Evolutionary conservation across 2,888 invertebrate species (phyloP).

Genomic region (Neocrepidodera transversa): DNA sequence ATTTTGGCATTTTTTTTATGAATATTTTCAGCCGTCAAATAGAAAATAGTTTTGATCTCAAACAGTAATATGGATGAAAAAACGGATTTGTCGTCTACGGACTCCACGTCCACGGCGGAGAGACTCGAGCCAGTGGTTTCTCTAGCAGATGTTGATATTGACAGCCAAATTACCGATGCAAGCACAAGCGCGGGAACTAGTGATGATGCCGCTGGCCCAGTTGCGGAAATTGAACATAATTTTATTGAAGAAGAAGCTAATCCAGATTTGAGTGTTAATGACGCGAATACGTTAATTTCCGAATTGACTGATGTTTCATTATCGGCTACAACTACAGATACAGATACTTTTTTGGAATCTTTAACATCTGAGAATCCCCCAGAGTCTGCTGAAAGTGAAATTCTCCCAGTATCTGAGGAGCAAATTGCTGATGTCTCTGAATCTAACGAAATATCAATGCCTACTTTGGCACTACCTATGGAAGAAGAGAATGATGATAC

Average conservation of each 20-base stretch:
- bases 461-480: constrained; percentile 3
- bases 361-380: constrained; percentile 17
- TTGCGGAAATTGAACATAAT: not conserved
- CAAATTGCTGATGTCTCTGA: not conserved
- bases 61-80: constrained; percentile 36
- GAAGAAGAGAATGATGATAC: not conserved
- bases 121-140: constrained; percentile 11
- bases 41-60: constrained; percentile 21
- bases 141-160: constrained; percentile 12
- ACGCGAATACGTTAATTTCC: constrained; percentile 13
- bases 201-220: not conserved
- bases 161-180: not conserved
- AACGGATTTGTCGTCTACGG: constrained; percentile 22
- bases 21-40: constrained; percentile 23
- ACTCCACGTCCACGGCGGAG: constrained; percentile 21
- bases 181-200: constrained; percentile 7
- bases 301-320: constrained; percentile 19
- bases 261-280: not conserved
- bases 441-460: constrained; percentile 4
- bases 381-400: not conserved
- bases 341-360: constrained; percentile 24
- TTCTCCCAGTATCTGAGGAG: constrained; percentile 2
- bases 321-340: constrained; percentile 6
- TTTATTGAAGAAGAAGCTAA: not conserved
- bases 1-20: not conserved